phyloP scores from a whole-genome alignment of 2,113 vertebrate genomes.

The Cynoglossus semilaevis region DNA sequence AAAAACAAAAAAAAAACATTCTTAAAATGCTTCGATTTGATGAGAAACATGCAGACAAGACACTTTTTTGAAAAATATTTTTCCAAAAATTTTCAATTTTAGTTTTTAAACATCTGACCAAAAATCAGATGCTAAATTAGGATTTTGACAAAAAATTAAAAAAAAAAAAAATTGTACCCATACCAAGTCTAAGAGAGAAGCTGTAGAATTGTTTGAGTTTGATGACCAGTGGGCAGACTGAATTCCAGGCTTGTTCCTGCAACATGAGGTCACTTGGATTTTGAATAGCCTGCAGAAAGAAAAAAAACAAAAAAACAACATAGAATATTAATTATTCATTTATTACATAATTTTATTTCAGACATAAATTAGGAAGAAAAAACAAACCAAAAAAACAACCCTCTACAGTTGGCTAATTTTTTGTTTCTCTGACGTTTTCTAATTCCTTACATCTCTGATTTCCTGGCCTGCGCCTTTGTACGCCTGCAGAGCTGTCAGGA shows the following conservation, averaged over 20 bases:
- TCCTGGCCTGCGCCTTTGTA: conserved; percentile 98
- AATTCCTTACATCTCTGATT: conserved; percentile 92
- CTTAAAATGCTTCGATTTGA: too few species aligned
- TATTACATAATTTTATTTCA: too few species aligned
- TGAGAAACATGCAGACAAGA: too few species aligned
- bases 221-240: conserved; percentile 94
- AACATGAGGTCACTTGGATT: conserved; percentile 89
- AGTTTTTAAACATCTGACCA: too few species aligned
- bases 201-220: conserved; percentile 94
- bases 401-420: too few species aligned
- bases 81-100: too few species aligned
- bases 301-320: not conserved
- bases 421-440: too few species aligned
- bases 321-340: not conserved
- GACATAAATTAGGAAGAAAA: too few species aligned
- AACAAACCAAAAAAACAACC: too few species aligned
- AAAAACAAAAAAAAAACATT: too few species aligned
- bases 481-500: conserved; percentile 89
- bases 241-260: conserved; percentile 95
- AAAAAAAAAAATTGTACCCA: conserved; percentile 1
- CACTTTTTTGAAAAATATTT: too few species aligned
- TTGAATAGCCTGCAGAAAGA: conserved; percentile 87
- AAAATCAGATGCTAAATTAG: too few species aligned
- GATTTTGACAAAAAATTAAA: not conserved
- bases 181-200: conserved; percentile 94